Evolutionary conservation across 2,113 vertebrate genomes (phyloP), one percentile per base, ranked within the genome.

Genomic region (Rhipidura dahli): DNA sequence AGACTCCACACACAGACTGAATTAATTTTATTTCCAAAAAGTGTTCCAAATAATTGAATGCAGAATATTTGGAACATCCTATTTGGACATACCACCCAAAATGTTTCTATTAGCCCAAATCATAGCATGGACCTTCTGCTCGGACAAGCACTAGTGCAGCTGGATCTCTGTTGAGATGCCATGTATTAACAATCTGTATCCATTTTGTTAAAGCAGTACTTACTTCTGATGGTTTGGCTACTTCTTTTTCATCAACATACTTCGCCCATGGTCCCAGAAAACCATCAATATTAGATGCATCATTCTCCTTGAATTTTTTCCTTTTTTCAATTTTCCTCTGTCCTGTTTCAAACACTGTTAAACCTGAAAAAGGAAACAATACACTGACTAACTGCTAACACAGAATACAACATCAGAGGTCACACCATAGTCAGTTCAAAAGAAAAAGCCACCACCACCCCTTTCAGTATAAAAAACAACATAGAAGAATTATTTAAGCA

Each of bases 241-340:
- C 98, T 94, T 99, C 98, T 97, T 99, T 99, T 97, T 99, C 99
- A 95, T 99, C 99, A 68, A 98, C 95, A 69, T 99, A 99, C 96
- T 99, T 99, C 7, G 99, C 99, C 99, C 99, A 99, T 0, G 99
- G 99, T 77, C 99, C 99, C 86, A 99, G 97, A 95, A 99, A 99
- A 42, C 97, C 98, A 87, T 99, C 99, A 80, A 99, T 99, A 93
- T 99, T 99, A 54, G 98, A 98, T 18, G 99, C 98, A 56, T 99
- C 99, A 42, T 99, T 99, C 88, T 99, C 99, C 98, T 99, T 99
- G 94, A 99, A 97, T 95, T 99, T 99, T 96, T 98, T 99, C 91
- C 99, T 98, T 95, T 99, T 99, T 91, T 99, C 99, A 24, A 93
- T 80, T 98, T 99, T 99, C 96, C 98, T 99, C 39, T 98, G 97